These are phyloP conservation scores for Paraplagusia blochii DNA, from an alignment of 2,113 vertebrate species.

Conservation along the genomic window DNA sequence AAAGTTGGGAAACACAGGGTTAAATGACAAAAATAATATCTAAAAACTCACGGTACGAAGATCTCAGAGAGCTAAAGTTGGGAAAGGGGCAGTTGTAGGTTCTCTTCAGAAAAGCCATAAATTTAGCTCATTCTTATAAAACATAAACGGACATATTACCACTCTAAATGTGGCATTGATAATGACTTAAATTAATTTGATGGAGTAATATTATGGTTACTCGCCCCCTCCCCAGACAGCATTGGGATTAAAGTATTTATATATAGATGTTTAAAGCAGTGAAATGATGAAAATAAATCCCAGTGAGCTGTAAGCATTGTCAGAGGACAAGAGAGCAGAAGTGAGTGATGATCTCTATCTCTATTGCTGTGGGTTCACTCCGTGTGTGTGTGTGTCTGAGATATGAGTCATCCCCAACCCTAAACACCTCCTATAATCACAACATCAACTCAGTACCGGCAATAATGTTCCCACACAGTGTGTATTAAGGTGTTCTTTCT, in stretches of 20 bases:
- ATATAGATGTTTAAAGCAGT: constrained; percentile 46
- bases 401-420: constrained; percentile 64
- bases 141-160: constrained; percentile 20
- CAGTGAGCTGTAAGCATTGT: constrained; percentile 48
- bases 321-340: constrained; percentile 46
- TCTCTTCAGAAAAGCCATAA: background rate
- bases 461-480: constrained; percentile 54
- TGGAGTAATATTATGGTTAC: constrained; percentile 5
- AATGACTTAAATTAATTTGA: constrained; percentile 38
- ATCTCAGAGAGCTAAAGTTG: too few relatives aligned
- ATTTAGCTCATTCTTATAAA: constrained; percentile 9
- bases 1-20: too few relatives aligned
- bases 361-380: constrained; percentile 49
- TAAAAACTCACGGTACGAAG: too few relatives aligned
- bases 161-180: constrained; percentile 17
- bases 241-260: constrained; percentile 38
- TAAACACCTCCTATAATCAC: constrained; percentile 62
- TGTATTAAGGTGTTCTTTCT: constrained; percentile 6
- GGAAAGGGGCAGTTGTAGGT: background rate
- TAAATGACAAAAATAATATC: too few relatives aligned
- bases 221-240: constrained; percentile 13
- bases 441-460: constrained; percentile 56
- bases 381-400: constrained; percentile 25
- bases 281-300: constrained; percentile 50
- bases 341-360: constrained; percentile 62